Evolutionary conservation across 1,140 invertebrate species (phyloP).

Genomic region (Lasioglossum baleicum): DNA sequence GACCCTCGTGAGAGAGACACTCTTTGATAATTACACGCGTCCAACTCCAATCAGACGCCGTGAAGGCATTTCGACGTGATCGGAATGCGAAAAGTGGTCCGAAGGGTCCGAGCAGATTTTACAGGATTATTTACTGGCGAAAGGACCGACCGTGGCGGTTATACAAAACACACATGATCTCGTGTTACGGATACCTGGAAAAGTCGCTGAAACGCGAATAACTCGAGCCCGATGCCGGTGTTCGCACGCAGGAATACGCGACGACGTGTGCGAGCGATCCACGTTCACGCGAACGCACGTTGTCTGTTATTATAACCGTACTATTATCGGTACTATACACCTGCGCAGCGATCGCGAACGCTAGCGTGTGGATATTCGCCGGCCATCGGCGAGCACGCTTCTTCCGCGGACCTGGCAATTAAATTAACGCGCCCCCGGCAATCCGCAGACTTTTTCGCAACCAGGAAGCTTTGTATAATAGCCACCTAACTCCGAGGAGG

Average conservation of each 20-base stretch:
- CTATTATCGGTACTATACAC: conserved; percentile 62
- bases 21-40: background rate
- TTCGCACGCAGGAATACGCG: conserved; percentile 3
- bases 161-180: background rate
- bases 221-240: background rate
- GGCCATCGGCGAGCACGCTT: conserved; percentile 38
- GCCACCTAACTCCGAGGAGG: background rate
- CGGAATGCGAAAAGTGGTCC: background rate
- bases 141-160: background rate
- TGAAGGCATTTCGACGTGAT: background rate
- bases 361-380: conserved; percentile 14
- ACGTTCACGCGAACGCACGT: conserved; percentile 12
- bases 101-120: too few species aligned
- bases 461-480: conserved; percentile 28
- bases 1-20: background rate
- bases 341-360: conserved; percentile 24
- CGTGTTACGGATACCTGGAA: background rate
- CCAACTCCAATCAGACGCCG: too few species aligned
- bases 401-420: conserved; percentile 52
- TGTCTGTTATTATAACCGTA: conserved; percentile 69
- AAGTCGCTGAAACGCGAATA: background rate
- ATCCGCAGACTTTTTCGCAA: conserved; percentile 46
- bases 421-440: conserved; percentile 60
- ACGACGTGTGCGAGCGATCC: conserved; percentile 34
- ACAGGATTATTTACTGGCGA: too few species aligned